Evolutionary conservation across 2,113 vertebrate species (phyloP).

Genomic region (Phainopepla nitens): DNA sequence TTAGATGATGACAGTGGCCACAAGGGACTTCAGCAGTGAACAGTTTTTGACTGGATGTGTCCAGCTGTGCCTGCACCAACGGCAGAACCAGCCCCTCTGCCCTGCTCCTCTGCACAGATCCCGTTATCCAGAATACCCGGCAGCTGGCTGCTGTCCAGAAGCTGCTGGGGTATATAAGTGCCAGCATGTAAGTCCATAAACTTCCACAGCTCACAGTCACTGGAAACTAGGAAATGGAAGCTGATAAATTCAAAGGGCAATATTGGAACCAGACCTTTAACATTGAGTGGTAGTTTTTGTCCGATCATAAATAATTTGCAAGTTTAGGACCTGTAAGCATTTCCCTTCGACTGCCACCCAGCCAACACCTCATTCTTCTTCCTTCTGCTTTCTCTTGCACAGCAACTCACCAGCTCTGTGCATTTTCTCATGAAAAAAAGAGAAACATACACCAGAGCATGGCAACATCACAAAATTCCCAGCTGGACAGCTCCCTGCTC

Average conservation of each 20-base stretch:
- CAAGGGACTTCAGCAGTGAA: neutral
- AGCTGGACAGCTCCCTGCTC: neutral
- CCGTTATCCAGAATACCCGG: neutral
- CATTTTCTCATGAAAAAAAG: neutral
- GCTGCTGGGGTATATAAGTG: neutral
- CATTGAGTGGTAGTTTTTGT: neutral
- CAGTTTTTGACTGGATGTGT: neutral
- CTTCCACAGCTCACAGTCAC: neutral
- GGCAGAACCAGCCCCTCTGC: neutral
- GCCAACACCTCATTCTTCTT: neutral
- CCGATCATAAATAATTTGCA: neutral
- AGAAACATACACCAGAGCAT: neutral
- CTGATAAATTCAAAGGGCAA: neutral
- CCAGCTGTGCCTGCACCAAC: accelerated
- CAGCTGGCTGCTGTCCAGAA: neutral
- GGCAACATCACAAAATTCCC: neutral
- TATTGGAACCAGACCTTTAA: neutral
- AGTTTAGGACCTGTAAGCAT: neutral
- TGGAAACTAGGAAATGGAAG: neutral
- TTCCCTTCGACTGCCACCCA: neutral
- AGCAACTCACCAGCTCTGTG: neutral
- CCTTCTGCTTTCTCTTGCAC: neutral
- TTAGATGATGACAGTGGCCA: neutral
- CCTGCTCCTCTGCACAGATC: neutral
- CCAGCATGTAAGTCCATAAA: neutral